These are phyloP conservation scores for Vulpes ferrilata DNA, from an alignment of 2,113 vertebrate genomes.

Conservation along the genomic window DNA sequence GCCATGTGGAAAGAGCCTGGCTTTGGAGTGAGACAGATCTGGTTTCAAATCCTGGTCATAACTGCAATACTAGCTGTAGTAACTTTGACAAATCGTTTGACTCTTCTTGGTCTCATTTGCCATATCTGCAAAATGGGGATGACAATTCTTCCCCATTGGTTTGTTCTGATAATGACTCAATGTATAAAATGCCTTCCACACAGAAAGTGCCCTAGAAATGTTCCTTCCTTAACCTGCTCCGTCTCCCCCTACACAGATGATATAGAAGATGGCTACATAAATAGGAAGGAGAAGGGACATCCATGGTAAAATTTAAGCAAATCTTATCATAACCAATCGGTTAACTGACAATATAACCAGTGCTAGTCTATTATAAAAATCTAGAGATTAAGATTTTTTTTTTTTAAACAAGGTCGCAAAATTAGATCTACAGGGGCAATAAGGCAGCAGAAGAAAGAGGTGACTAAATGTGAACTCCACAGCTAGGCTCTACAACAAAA, in stretches of 20 bases:
- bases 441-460: slow-evolving; percentile 42
- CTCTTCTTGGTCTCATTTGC: neutral
- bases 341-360: neutral
- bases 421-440: neutral
- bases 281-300: neutral
- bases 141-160: neutral
- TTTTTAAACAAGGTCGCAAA: neutral
- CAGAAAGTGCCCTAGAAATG: neutral
- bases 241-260: neutral
- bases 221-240: neutral
- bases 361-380: neutral
- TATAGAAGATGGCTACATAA: neutral
- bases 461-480: neutral
- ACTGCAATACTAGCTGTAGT: neutral
- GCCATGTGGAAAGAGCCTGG: neutral
- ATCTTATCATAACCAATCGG: slow-evolving; percentile 11
- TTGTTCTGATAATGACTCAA: neutral
- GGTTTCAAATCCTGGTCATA: slow-evolving; percentile 13
- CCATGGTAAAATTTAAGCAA: neutral
- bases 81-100: neutral
- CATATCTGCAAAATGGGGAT: neutral
- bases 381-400: neutral
- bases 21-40: neutral
- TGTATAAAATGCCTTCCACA: neutral
- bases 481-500: neutral